Evolutionary conservation across 2,888 invertebrate genomes (phyloP).

Genomic region (Metopia argyrocephala): DNA sequence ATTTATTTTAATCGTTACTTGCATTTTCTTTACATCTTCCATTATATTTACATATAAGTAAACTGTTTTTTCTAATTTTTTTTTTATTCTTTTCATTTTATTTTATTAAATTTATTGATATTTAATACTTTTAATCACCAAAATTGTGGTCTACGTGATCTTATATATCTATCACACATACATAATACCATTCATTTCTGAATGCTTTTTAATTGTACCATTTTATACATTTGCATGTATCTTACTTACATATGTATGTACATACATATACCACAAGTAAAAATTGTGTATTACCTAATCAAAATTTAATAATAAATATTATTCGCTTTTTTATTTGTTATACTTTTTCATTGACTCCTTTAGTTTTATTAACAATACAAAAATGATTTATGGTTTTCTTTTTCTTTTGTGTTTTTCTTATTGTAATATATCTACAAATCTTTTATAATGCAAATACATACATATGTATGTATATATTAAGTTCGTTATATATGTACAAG

Average conservation of each 20-base stretch:
- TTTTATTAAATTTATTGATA: slow-evolving; percentile 29
- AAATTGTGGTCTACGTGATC: slow-evolving; percentile 54
- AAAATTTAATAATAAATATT: slow-evolving; percentile 41
- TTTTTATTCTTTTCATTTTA: background rate
- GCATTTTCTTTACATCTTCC: too few relatives aligned
- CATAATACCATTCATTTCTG: background rate
- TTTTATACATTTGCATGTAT: background rate
- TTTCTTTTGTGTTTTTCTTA: background rate
- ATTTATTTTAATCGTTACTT: too few relatives aligned
- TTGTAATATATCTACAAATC: slow-evolving; percentile 14
- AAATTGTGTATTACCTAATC: slow-evolving; percentile 51
- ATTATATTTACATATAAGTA: too few relatives aligned
- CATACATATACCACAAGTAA: background rate
- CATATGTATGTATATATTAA: background rate
- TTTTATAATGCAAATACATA: slow-evolving; percentile 8
- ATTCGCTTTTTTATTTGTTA: slow-evolving; percentile 21
- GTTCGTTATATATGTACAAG: background rate
- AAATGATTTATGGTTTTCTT: background rate
- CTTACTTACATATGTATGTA: background rate
- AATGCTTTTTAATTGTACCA: background rate
- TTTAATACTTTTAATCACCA: slow-evolving; percentile 49
- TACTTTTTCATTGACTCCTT: background rate
- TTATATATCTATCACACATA: slow-evolving; percentile 40
- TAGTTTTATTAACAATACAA: slow-evolving; percentile 24
- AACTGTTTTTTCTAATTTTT: background rate